Conservation (phyloP, 2,797 vertebrate species). For the Paguma larvata region DNA sequence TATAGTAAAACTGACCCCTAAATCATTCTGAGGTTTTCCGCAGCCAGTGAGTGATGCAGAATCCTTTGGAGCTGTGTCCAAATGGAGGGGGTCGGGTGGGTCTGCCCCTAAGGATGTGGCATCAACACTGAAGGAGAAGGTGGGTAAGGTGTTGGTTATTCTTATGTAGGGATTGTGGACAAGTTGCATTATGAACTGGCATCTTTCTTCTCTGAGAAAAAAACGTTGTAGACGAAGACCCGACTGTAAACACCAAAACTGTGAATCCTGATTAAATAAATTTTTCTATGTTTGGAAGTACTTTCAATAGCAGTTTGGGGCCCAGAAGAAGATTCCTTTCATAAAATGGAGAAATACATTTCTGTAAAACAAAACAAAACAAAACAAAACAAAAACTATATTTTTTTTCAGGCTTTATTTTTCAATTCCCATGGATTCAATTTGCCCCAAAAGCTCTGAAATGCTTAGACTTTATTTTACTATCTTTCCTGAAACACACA, state of each 20-base stretch:
- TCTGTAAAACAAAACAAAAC: conserved; percentile 30
- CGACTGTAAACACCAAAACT: conserved; percentile 6
- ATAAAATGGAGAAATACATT: conserved; percentile 46
- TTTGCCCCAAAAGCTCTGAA: conserved; percentile 73
- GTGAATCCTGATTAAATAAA: not conserved
- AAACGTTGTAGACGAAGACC: not conserved
- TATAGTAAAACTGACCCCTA: not conserved
- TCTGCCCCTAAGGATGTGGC: not conserved
- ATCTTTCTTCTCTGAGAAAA: not conserved
- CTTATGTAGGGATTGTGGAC: not conserved
- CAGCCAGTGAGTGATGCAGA: fast-evolving
- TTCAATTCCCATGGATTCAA: conserved; percentile 68
- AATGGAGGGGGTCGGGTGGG: not conserved
- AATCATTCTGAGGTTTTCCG: not conserved
- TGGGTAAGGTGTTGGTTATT: not conserved
- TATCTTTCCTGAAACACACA: conserved; percentile 63
- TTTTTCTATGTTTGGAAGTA: not conserved
- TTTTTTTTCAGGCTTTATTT: conserved; percentile 69
- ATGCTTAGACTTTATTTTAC: conserved; percentile 72
- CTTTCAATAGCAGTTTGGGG: not conserved
- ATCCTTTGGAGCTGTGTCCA: fast-evolving
- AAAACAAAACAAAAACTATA: not conserved
- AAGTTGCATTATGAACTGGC: not conserved
- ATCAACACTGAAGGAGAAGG: not conserved
- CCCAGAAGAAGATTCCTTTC: conserved; percentile 32